Conservation (phyloP, 2,113 vertebrate genomes). For the Lophura nycthemera region DNA sequence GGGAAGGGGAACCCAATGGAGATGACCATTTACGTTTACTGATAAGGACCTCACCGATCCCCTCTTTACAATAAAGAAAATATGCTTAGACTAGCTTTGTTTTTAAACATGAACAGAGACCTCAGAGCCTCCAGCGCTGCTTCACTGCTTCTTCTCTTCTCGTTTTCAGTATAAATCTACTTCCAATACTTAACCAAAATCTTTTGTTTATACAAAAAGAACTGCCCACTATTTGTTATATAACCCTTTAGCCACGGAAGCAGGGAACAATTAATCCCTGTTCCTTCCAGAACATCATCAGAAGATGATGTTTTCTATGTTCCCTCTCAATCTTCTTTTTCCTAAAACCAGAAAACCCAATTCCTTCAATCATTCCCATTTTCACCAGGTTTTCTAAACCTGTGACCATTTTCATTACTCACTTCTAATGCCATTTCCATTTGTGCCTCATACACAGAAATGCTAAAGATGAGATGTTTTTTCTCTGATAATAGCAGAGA, state of each 20-base stretch:
- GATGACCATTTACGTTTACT: not conserved
- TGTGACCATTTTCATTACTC: not conserved
- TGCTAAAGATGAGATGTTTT: not conserved
- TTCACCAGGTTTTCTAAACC: not conserved
- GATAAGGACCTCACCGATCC: not conserved
- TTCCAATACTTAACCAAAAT: constrained; percentile 18
- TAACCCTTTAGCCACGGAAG: not conserved
- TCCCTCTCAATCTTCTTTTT: not conserved
- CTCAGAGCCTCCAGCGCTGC: not conserved
- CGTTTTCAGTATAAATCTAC: constrained; percentile 29
- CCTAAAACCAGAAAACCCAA: not conserved
- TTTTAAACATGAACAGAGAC: not conserved
- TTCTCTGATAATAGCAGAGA: not conserved
- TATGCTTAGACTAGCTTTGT: not conserved
- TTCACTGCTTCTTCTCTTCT: not conserved
- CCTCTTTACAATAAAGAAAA: not conserved
- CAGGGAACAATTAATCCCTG: constrained; percentile 14
- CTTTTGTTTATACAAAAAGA: constrained; percentile 20
- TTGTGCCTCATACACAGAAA: not conserved
- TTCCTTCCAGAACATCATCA: not conserved
- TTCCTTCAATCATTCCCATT: not conserved
- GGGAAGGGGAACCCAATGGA: not conserved
- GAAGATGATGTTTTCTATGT: not conserved
- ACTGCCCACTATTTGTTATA: not conserved
- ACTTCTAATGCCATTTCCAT: not conserved